Evolutionary conservation across 2,888 invertebrate species (phyloP).

Genomic region (Drosophila fulvimacula): DNA sequence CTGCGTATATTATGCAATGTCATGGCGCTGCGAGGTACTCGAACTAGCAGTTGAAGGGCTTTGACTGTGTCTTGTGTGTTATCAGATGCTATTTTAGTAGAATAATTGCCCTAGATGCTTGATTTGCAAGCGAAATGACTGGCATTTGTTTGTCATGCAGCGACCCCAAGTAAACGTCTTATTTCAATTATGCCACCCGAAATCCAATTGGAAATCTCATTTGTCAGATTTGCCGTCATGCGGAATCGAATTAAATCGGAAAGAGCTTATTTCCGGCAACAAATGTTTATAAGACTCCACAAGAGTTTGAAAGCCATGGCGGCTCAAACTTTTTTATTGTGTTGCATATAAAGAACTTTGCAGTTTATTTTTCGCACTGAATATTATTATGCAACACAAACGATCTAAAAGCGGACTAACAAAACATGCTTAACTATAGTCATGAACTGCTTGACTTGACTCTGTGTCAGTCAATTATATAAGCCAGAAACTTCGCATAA

Average conservation of each 20-base stretch:
- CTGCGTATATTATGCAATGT: conserved; percentile 52
- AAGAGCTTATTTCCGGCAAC: conserved; percentile 2
- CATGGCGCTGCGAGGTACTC: conserved; percentile 36
- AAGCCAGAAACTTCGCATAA: background rate
- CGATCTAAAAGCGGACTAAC: background rate
- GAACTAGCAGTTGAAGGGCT: conserved; percentile 4
- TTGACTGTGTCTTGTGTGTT: conserved; percentile 29
- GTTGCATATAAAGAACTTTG: conserved; percentile 4
- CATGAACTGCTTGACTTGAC: background rate
- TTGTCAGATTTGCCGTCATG: background rate
- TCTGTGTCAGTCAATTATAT: background rate
- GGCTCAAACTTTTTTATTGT: conserved; percentile 18
- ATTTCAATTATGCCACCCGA: conserved; percentile 11
- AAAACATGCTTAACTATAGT: conserved; percentile 1
- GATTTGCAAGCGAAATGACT: conserved; percentile 21
- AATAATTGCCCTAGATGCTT: conserved; percentile 42
- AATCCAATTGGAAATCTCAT: conserved; percentile 11
- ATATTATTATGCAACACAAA: conserved; percentile 20
- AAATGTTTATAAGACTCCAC: background rate
- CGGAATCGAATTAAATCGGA: background rate
- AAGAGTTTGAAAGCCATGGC: background rate
- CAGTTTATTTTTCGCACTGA: conserved; percentile 8
- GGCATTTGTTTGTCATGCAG: conserved; percentile 24
- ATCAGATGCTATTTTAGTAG: conserved; percentile 44
- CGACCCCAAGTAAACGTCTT: background rate